These are phyloP conservation scores for Drosophila setifemur DNA, from an alignment of 1,140 invertebrate genomes.

Conservation along the genomic window DNA sequence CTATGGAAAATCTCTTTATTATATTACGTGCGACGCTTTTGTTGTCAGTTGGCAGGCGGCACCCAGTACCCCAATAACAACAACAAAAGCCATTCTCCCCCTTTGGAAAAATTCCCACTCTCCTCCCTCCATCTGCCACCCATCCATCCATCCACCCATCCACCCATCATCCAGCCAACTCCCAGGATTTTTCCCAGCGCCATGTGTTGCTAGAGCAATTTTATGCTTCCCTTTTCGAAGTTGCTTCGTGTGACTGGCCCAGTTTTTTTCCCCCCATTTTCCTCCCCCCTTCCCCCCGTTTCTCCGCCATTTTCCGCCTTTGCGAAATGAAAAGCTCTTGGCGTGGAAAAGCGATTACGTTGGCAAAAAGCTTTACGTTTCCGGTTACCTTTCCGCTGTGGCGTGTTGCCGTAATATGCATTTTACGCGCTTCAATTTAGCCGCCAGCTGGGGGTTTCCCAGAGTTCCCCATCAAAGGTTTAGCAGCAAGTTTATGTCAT, in stretches of 20 bases:
- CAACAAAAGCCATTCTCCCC: constrained; percentile 25
- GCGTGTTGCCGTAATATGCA: constrained; percentile 58
- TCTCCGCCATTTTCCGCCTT: constrained; percentile 1
- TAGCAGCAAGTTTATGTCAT: no score
- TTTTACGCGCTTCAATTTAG: constrained; percentile 62
- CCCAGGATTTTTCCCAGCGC: constrained; percentile 1
- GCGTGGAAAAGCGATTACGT: constrained; percentile 67
- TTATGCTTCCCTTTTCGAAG: constrained; percentile 65
- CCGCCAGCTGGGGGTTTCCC: not conserved
- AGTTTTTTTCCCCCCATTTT: constrained; percentile 48
- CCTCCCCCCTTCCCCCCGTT: constrained; percentile 17
- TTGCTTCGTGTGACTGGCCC: constrained; percentile 53
- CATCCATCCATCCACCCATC: not conserved
- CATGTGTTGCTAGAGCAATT: constrained; percentile 77
- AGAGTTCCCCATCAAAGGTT: no score
- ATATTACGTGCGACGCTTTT: constrained; percentile 75
- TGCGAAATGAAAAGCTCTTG: constrained; percentile 61
- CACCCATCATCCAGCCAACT: not conserved
- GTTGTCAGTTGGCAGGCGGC: constrained; percentile 59
- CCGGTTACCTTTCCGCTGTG: constrained; percentile 67
- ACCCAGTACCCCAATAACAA: constrained; percentile 25
- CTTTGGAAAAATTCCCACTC: constrained; percentile 15
- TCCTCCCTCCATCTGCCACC: not conserved
- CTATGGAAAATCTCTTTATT: constrained; percentile 78
- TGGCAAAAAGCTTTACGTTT: constrained; percentile 68